A percentile compares a stretch with the other conserved stretches of the same genome.
These are phyloP conservation scores for Cervus canadensis DNA, from an alignment of 2,113 vertebrate genomes.

Conservation along the genomic window DNA sequence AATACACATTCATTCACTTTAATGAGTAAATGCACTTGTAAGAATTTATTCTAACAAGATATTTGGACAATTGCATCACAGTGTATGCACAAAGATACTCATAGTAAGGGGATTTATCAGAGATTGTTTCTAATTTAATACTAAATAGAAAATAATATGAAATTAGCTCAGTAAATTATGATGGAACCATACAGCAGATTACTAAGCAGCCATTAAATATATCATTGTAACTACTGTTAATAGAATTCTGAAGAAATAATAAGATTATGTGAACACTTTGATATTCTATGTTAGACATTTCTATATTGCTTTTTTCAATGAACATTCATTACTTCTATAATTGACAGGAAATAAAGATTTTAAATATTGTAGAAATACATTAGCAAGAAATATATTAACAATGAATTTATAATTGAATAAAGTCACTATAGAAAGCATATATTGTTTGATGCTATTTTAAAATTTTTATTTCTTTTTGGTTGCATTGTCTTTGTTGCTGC, in stretches of 20 bases:
- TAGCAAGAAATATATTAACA: neutral
- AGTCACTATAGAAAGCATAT: neutral
- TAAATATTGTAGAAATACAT: neutral
- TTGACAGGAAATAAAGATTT: neutral
- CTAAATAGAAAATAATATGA: slow-evolving; percentile 1
- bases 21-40: neutral
- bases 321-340: neutral
- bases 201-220: neutral
- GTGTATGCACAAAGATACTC: neutral
- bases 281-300: slow-evolving; percentile 5
- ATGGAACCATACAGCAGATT: neutral
- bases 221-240: neutral
- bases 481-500: neutral
- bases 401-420: neutral
- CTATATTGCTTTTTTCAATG: neutral
- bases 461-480: neutral
- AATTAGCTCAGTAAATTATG: neutral
- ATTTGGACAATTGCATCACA: neutral
- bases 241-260: neutral
- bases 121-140: neutral
- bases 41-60: neutral
- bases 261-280: neutral
- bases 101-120: neutral
- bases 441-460: neutral
- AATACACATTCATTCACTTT: neutral